Evolutionary conservation across 2,797 vertebrate species (phyloP).

Genomic region (Enteromius paludinosus): DNA sequence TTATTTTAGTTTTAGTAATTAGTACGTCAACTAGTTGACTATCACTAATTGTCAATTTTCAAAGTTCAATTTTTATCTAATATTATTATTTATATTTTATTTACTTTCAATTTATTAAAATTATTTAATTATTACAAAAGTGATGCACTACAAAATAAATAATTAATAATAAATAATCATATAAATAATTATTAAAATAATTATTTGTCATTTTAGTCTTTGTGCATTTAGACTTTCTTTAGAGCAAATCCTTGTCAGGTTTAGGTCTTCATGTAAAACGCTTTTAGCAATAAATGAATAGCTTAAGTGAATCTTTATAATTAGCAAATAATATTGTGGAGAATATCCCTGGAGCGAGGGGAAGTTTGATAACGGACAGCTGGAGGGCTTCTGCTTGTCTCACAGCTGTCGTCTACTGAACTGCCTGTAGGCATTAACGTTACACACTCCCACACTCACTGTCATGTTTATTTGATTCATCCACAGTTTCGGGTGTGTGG

Average conservation of each 20-base stretch:
- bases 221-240: background rate
- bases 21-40: too few relatives aligned
- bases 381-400: conserved; percentile 61
- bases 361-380: conserved; percentile 69
- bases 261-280: background rate
- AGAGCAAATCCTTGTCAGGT: background rate
- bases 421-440: conserved; percentile 71
- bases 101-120: background rate
- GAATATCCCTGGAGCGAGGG: background rate
- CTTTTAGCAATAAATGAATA: background rate
- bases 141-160: too few relatives aligned
- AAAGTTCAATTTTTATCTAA: background rate
- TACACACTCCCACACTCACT: conserved; percentile 61
- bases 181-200: too few relatives aligned
- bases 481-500: conserved; percentile 56
- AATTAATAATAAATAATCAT: too few relatives aligned
- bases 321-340: background rate
- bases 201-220: background rate
- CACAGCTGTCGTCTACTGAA: conserved; percentile 56
- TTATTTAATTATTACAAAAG: background rate
- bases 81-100: background rate
- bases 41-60: too few relatives aligned
- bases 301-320: background rate
- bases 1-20: too few relatives aligned
- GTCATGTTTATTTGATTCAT: conserved; percentile 55